Evolutionary conservation across 2,888 invertebrate genomes (phyloP).

Genomic region (Drosophila basisetae): DNA sequence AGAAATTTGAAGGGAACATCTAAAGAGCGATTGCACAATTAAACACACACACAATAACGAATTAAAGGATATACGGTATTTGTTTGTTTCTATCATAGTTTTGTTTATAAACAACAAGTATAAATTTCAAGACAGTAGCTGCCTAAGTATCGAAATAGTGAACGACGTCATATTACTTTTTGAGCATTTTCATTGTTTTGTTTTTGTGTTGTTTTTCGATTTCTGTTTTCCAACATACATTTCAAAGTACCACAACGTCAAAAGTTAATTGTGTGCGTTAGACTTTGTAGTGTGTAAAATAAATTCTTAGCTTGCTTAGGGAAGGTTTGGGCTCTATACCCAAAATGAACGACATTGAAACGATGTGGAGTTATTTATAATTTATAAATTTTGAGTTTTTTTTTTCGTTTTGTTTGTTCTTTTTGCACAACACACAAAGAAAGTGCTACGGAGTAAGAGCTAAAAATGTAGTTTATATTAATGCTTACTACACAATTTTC

Average conservation of each 20-base stretch:
- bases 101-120: slow-evolving; percentile 69
- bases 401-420: slow-evolving; percentile 16
- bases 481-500: slow-evolving; percentile 74
- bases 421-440: slow-evolving; percentile 78
- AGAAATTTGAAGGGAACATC: slow-evolving; percentile 66
- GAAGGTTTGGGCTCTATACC: slow-evolving; percentile 66
- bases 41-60: slow-evolving; percentile 70
- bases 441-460: slow-evolving; percentile 78
- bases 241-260: slow-evolving; percentile 70
- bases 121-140: slow-evolving; percentile 72
- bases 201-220: slow-evolving; percentile 2
- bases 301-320: slow-evolving; percentile 75
- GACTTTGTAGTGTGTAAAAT: slow-evolving; percentile 65
- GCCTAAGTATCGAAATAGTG: slow-evolving; percentile 72
- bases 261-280: slow-evolving; percentile 57
- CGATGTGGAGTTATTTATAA: slow-evolving; percentile 60
- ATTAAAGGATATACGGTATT: slow-evolving; percentile 49
- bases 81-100: slow-evolving; percentile 53
- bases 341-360: slow-evolving; percentile 73
- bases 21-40: slow-evolving; percentile 77
- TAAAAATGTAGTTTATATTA: slow-evolving; percentile 64
- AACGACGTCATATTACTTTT: slow-evolving; percentile 51
- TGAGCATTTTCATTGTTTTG: slow-evolving; percentile 60
- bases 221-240: slow-evolving; percentile 34
- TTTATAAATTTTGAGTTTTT: slow-evolving; percentile 39